These are phyloP conservation scores for Pseudocheirus occidentalis DNA, from an alignment of 2,797 vertebrate genomes.

Conservation along the genomic window DNA sequence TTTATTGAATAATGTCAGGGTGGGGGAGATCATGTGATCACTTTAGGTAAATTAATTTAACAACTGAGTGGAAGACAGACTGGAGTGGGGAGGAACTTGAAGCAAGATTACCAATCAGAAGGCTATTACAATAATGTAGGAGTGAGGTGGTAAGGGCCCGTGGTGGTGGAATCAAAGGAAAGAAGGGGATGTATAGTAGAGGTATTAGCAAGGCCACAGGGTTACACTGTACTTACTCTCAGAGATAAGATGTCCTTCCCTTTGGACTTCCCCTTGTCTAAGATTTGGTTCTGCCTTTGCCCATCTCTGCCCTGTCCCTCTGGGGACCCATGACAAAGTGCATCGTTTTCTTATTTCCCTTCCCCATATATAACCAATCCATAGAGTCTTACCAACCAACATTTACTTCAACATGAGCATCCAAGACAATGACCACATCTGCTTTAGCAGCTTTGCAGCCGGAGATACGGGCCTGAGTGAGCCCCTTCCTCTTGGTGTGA, in stretches of 20 bases:
- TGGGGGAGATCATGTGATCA: not conserved
- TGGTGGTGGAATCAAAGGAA: not conserved
- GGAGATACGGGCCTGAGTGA: constrained; percentile 86
- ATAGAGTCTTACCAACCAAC: constrained; percentile 57
- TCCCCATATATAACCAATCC: not conserved
- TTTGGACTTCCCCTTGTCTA: not conserved
- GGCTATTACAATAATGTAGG: not conserved
- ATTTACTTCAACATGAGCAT: constrained; percentile 88
- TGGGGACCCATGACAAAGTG: not conserved
- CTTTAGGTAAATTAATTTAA: not conserved
- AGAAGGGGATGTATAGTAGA: not conserved
- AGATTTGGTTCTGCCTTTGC: not conserved
- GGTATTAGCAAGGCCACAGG: no score
- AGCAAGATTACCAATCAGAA: not conserved
- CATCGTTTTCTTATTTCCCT: not conserved
- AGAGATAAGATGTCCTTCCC: not conserved
- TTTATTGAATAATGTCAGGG: not conserved
- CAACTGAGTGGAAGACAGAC: not conserved
- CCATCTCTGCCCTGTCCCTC: not conserved
- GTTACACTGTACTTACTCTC: not conserved
- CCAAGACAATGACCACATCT: constrained; percentile 89
- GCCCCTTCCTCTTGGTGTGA: constrained; percentile 84
- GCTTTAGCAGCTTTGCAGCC: constrained; percentile 85
- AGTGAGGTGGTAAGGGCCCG: not conserved
- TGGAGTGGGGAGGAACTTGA: not conserved